phyloP scores from a whole-genome alignment of 1,140 invertebrate species.

The Schlechtendalia chinensis region DNA sequence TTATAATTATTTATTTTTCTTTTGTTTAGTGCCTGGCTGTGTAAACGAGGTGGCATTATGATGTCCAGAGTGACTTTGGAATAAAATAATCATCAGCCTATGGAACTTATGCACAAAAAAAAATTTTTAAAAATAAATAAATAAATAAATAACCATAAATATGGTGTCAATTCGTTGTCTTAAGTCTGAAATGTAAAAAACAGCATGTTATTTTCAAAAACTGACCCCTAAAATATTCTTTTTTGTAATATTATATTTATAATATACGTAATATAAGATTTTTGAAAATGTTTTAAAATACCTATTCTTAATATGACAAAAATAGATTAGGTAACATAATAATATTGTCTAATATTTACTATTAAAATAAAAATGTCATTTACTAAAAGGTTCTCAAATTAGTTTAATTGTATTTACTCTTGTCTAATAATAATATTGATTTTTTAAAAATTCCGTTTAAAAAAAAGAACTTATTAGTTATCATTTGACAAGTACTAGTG shows the following conservation, averaged over 20 bases:
- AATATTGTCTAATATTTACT: background rate
- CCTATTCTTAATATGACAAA: conserved; percentile 26
- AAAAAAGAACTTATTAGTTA: background rate
- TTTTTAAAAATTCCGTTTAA: background rate
- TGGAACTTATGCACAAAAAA: background rate
- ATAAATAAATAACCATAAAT: background rate
- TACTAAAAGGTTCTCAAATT: background rate
- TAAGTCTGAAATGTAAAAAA: conserved; percentile 34
- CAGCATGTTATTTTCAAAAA: conserved; percentile 20
- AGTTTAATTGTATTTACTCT: background rate
- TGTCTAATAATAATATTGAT: background rate
- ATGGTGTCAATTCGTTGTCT: conserved; percentile 27
- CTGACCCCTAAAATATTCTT: conserved; percentile 21
- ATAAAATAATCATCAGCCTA: background rate
- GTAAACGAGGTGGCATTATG: conserved; percentile 42
- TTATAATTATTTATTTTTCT: background rate
- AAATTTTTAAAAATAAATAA: background rate
- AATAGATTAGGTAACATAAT: conserved; percentile 1
- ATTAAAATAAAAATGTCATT: background rate
- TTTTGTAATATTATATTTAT: conserved; percentile 32
- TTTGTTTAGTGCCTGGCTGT: conserved; percentile 33
- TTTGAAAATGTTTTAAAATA: background rate
- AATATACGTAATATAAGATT: background rate
- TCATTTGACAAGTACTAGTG: background rate
- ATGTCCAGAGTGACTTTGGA: conserved; percentile 38